These are phyloP conservation scores for Alectura lathami DNA, from an alignment of 2,113 vertebrate species.

Conservation along the genomic window DNA sequence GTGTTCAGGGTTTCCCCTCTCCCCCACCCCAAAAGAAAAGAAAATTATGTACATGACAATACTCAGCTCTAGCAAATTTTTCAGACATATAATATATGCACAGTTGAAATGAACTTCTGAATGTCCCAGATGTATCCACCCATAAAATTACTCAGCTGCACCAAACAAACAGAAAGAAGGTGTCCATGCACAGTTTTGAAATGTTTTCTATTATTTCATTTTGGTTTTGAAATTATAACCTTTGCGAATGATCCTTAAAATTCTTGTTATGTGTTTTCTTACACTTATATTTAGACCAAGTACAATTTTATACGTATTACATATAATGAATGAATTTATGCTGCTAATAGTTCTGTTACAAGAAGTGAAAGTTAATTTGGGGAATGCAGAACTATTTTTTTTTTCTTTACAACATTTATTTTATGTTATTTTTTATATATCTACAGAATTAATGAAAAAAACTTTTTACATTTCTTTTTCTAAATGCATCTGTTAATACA, in stretches of 20 bases:
- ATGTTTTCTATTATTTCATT: background rate
- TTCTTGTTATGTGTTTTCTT: background rate
- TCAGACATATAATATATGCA: background rate
- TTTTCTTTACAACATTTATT: background rate
- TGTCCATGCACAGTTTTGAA: background rate
- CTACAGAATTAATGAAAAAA: background rate
- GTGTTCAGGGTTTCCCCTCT: background rate
- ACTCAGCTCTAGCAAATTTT: background rate
- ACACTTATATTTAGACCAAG: background rate
- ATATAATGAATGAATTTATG: background rate
- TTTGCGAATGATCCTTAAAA: background rate
- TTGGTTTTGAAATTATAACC: background rate
- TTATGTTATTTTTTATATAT: background rate
- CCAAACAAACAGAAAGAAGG: background rate
- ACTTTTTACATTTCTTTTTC: background rate
- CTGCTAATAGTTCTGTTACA: background rate
- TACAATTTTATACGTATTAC: background rate
- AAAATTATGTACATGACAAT: slow-evolving; percentile 12
- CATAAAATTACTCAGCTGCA: background rate
- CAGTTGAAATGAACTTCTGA: background rate
- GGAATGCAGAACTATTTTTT: background rate
- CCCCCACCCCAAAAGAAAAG: background rate
- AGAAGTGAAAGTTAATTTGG: background rate
- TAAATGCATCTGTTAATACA: background rate
- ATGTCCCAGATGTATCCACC: background rate